phyloP scores from a whole-genome alignment of 1,140 invertebrate genomes.

The Drosophila sucinea region DNA sequence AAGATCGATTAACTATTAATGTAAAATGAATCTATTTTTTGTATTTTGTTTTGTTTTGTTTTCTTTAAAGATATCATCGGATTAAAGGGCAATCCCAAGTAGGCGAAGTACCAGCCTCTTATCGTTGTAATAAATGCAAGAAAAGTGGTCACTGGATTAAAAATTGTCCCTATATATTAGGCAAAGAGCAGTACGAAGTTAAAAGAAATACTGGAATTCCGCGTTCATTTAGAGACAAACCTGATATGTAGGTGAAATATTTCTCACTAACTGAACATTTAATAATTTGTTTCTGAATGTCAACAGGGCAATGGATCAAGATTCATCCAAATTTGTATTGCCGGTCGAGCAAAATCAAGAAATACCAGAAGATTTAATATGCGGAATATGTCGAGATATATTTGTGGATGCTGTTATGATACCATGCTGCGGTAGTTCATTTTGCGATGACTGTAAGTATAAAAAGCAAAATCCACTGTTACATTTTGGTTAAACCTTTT shows the following conservation, averaged over 20 bases:
- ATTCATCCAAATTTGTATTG: slow-evolving; percentile 46
- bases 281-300: slow-evolving; percentile 6
- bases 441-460: slow-evolving; percentile 98
- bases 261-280: neutral
- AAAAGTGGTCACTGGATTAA: slow-evolving; percentile 98
- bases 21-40: neutral
- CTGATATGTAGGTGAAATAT: slow-evolving; percentile 55
- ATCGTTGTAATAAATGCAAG: slow-evolving; percentile 96
- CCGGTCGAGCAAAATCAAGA: slow-evolving; percentile 83
- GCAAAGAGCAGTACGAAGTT: slow-evolving; percentile 87
- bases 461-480: neutral
- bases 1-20: too few species aligned
- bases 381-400: slow-evolving; percentile 96
- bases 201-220: slow-evolving; percentile 99
- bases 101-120: slow-evolving; percentile 94
- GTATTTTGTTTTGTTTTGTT: neutral
- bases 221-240: slow-evolving; percentile 94
- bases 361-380: slow-evolving; percentile 95
- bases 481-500: slow-evolving; percentile 31
- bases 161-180: slow-evolving; percentile 90
- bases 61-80: slow-evolving; percentile 89
- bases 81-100: slow-evolving; percentile 93
- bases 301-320: slow-evolving; percentile 48
- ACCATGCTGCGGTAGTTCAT: slow-evolving; percentile 98
- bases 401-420: slow-evolving; percentile 98